Evolutionary conservation across 2,888 invertebrate species (phyloP).

Genomic region (Lithosia quadra): DNA sequence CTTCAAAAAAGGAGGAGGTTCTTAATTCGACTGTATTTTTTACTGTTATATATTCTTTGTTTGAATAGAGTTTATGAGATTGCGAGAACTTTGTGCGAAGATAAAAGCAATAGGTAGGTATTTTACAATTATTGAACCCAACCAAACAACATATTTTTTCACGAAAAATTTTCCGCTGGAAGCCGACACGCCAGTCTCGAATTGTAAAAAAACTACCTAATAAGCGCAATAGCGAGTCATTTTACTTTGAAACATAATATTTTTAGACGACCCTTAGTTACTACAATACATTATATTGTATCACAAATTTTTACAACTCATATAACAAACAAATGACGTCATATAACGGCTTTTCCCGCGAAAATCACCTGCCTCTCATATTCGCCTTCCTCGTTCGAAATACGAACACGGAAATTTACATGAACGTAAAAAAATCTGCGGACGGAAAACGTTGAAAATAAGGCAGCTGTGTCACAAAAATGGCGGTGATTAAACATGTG

Average conservation of each 20-base stretch:
- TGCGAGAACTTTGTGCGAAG: too few species aligned
- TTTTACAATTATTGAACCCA: not conserved
- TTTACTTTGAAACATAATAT: not conserved
- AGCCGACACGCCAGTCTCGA: not conserved
- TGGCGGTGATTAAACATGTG: too few species aligned
- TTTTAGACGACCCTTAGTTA: not conserved
- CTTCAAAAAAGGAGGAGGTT: too few species aligned
- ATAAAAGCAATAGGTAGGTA: not conserved
- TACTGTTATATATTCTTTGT: too few species aligned
- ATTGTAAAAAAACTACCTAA: not conserved
- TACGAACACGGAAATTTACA: conserved; percentile 26
- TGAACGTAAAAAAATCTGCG: too few species aligned
- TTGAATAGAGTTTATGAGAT: too few species aligned
- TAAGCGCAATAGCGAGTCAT: not conserved
- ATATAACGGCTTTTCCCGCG: not conserved
- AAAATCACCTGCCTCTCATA: conserved; percentile 11
- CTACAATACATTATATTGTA: too few species aligned
- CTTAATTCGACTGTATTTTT: too few species aligned
- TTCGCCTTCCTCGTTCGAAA: conserved; percentile 10
- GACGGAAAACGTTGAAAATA: too few species aligned
- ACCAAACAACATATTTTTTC: not conserved
- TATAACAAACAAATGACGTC: conserved; percentile 1
- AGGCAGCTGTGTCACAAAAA: too few species aligned
- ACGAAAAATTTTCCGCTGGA: not conserved
- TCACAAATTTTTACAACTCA: not conserved